phyloP scores from a whole-genome alignment of 1,140 invertebrate species.

The Prorops nasuta region DNA sequence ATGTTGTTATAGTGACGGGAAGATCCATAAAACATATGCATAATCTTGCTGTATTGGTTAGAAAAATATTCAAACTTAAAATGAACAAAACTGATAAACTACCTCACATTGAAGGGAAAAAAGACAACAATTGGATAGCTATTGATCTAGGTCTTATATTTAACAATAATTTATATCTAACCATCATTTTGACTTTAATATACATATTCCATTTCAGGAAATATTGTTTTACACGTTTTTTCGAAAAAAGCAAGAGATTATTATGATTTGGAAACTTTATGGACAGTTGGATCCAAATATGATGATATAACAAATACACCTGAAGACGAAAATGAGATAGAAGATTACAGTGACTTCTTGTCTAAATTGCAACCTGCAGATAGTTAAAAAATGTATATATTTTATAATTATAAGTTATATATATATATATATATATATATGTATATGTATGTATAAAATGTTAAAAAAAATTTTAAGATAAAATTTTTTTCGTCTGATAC shows the following conservation, averaged over 20 bases:
- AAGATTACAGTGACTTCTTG: constrained; percentile 65
- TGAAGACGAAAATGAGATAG: constrained; percentile 59
- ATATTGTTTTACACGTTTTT: constrained; percentile 91
- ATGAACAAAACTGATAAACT: constrained; percentile 63
- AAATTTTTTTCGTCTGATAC: background rate
- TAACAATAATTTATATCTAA: constrained; percentile 1
- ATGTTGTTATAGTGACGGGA: constrained; percentile 76
- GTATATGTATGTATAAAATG: background rate
- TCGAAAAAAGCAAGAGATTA: constrained; percentile 64
- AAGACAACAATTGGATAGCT: constrained; percentile 80
- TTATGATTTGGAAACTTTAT: constrained; percentile 89
- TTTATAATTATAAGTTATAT: background rate
- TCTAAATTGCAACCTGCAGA: constrained; percentile 61
- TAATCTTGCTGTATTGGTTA: constrained; percentile 74
- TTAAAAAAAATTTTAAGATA: background rate
- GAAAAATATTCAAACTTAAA: constrained; percentile 78
- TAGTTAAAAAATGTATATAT: background rate
- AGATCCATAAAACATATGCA: constrained; percentile 72
- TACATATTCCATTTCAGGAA: constrained; percentile 61
- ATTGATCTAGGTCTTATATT: constrained; percentile 75
- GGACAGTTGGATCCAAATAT: constrained; percentile 80
- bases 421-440: background rate
- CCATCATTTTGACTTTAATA: constrained; percentile 1
- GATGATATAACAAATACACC: constrained; percentile 68
- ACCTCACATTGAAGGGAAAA: constrained; percentile 75